These are phyloP conservation scores for Taurulus bubalis DNA, from an alignment of 2,113 vertebrate species.

Conservation along the genomic window DNA sequence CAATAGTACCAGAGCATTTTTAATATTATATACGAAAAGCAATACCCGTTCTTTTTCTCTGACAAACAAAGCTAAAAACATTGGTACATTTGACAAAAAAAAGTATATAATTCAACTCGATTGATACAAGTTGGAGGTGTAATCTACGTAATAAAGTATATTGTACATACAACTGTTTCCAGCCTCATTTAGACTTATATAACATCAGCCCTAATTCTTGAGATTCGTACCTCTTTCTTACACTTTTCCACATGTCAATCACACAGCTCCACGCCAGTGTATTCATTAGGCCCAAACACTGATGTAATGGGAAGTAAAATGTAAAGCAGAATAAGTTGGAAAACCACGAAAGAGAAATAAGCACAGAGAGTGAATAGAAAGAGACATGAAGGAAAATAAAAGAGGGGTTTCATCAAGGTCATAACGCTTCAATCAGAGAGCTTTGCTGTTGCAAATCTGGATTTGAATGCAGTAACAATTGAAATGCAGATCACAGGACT, in stretches of 20 bases:
- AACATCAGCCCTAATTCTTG: neutral
- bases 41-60: neutral
- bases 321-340: neutral
- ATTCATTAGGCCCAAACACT: neutral
- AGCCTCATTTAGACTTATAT: neutral
- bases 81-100: neutral
- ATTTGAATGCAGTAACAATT: conserved; percentile 62
- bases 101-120: neutral
- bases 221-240: neutral
- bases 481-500: conserved; percentile 68
- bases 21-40: neutral
- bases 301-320: neutral
- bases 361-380: neutral
- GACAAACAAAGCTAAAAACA: neutral
- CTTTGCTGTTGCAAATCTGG: conserved; percentile 38
- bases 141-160: neutral
- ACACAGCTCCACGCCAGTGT: neutral
- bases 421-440: conserved; percentile 39
- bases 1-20: neutral
- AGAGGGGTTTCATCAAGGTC: conserved; percentile 49
- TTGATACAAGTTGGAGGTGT: neutral
- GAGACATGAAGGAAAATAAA: neutral
- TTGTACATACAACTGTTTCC: no score
- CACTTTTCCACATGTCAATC: neutral
- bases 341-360: neutral